Evolutionary conservation across 2,888 invertebrate species (phyloP).

Genomic region (Ametastegia equiseti): DNA sequence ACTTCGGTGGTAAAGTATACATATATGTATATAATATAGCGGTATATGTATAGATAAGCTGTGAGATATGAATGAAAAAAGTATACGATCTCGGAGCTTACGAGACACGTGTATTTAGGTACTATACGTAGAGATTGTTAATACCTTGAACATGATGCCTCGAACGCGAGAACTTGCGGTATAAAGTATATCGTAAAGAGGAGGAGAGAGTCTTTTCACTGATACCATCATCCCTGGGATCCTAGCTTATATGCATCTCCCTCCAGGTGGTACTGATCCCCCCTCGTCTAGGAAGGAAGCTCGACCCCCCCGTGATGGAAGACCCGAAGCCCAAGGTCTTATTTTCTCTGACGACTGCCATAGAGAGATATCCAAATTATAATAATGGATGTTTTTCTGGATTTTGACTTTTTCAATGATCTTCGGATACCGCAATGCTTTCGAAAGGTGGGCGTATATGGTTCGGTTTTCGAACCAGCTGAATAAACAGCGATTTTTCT

Average conservation of each 20-base stretch:
- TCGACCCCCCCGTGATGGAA: not conserved
- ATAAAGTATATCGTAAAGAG: constrained; percentile 59
- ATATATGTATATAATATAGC: no score
- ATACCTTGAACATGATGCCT: constrained; percentile 70
- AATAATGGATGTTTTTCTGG: no score
- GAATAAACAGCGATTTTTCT: no score
- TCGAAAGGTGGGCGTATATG: no score
- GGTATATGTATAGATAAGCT: not conserved
- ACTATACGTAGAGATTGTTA: not conserved
- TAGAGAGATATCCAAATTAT: not conserved
- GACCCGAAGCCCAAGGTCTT: constrained; percentile 27
- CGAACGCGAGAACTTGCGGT: constrained; percentile 51
- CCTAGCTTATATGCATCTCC: constrained; percentile 75
- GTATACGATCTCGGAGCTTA: not conserved
- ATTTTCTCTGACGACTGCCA: not conserved
- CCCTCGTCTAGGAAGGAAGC: constrained; percentile 31
- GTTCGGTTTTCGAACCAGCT: no score
- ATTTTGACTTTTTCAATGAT: not conserved
- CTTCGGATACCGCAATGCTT: not conserved
- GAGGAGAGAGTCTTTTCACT: constrained; percentile 70
- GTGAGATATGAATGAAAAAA: not conserved
- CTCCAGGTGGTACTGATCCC: constrained; percentile 60
- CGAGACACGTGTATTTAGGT: not conserved
- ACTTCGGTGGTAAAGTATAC: no score
- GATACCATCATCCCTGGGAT: constrained; percentile 73